Percentiles rank a stretch among this genome's conserved stretches.
Conservation (phyloP, 2,888 invertebrate species). For the Diachrysia chrysitis region DNA sequence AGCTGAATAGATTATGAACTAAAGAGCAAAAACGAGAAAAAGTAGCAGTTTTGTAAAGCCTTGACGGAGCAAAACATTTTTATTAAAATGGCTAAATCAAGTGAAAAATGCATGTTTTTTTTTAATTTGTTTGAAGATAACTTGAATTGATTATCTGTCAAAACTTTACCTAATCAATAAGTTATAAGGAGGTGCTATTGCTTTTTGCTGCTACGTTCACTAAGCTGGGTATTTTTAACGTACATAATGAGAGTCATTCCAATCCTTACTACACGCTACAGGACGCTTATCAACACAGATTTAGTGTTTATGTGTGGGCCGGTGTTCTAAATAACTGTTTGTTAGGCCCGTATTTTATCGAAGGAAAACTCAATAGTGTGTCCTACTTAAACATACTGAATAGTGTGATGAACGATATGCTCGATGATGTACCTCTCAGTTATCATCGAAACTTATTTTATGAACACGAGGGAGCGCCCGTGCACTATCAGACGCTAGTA, state of each 20-base stretch:
- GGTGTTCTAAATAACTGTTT: not conserved
- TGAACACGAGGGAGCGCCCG: not conserved
- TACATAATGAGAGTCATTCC: not conserved
- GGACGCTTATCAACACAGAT: conserved; percentile 5
- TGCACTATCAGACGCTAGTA: not conserved
- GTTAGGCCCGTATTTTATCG: too few relatives aligned
- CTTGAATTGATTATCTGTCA: too few relatives aligned
- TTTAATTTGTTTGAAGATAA: too few relatives aligned
- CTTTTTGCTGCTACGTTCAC: not conserved
- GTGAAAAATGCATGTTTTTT: too few relatives aligned
- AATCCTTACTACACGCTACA: not conserved
- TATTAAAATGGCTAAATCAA: too few relatives aligned
- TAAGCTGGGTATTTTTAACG: not conserved
- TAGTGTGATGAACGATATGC: conserved; percentile 1
- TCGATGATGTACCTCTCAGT: not conserved
- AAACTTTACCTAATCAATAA: too few relatives aligned
- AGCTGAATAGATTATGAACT: too few relatives aligned
- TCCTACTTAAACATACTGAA: not conserved
- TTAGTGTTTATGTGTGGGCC: not conserved
- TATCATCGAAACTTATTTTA: conserved; percentile 6
- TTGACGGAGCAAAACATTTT: too few relatives aligned
- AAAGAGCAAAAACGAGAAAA: too few relatives aligned
- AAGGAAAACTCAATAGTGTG: too few relatives aligned
- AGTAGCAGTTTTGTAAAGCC: too few relatives aligned
- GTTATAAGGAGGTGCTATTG: too few relatives aligned